Conservation (phyloP, 35 echinoderm and acorn worm species). For the Heliocidaris tuberculata region DNA sequence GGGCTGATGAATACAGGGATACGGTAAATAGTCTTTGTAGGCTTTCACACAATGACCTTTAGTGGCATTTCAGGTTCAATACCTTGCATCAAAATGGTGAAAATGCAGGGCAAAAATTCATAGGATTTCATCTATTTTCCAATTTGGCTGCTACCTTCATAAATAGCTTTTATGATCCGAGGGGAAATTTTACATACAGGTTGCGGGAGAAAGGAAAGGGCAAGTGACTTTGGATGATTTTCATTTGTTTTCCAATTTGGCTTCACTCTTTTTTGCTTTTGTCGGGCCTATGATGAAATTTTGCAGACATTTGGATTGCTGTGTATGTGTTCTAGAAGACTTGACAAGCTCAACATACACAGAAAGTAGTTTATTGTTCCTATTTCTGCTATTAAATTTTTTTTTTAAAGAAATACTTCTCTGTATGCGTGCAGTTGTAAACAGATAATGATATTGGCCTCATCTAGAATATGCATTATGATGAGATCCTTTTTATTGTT, state of each 20-base stretch:
- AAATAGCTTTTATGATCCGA: neutral
- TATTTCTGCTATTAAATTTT: too few species aligned
- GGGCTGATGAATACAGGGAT: neutral
- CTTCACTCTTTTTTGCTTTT: neutral
- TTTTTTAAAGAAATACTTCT: too few species aligned
- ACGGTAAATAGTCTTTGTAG: neutral
- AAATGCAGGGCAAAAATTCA: neutral
- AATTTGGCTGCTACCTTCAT: neutral
- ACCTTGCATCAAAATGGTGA: neutral
- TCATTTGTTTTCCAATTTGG: neutral
- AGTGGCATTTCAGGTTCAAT: neutral
- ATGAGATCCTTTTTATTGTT: neutral
- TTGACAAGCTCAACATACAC: too few species aligned
- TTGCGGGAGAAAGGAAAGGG: neutral
- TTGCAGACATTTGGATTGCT: neutral
- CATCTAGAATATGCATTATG: too few species aligned
- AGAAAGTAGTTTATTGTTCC: too few species aligned
- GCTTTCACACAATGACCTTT: neutral
- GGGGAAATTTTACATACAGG: neutral
- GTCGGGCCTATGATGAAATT: neutral
- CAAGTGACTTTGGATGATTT: neutral
- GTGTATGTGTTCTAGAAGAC: neutral
- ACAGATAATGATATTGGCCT: too few species aligned
- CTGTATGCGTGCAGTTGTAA: too few species aligned
- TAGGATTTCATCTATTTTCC: constrained; percentile 5